Percentiles rank a stretch among this genome's conserved stretches.
These are phyloP conservation scores for Phania funesta DNA, from an alignment of 2,888 invertebrate genomes.

Conservation along the genomic window DNA sequence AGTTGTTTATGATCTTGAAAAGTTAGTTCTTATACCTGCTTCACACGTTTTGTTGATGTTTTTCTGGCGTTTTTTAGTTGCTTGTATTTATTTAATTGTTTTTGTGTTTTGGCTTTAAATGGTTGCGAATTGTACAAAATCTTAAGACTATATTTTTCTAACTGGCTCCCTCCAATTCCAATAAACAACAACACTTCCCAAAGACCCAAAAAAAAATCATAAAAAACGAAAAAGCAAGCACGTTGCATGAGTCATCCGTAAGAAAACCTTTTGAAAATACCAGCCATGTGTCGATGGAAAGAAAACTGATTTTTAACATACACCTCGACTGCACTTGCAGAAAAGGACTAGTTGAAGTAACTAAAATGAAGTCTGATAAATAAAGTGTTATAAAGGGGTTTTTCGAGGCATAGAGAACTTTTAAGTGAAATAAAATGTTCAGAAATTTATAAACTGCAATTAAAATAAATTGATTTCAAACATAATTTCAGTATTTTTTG, in stretches of 20 bases:
- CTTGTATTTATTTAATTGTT: slow-evolving; percentile 39
- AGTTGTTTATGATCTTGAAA: slow-evolving; percentile 57
- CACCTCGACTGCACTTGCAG: slow-evolving; percentile 8
- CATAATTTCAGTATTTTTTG: too few relatives aligned
- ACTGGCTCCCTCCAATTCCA: slow-evolving; percentile 62
- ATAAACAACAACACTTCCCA: slow-evolving; percentile 54
- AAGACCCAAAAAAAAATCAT: slow-evolving; percentile 34
- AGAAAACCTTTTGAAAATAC: slow-evolving; percentile 57
- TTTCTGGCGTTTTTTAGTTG: background rate
- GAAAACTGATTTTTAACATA: slow-evolving; percentile 26
- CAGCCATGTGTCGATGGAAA: background rate
- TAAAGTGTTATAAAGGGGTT: too few relatives aligned
- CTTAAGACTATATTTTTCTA: slow-evolving; percentile 47
- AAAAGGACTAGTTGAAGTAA: background rate
- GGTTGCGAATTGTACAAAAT: slow-evolving; percentile 54
- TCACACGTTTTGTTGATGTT: slow-evolving; percentile 45
- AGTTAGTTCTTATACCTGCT: slow-evolving; percentile 57
- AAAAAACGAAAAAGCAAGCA: slow-evolving; percentile 36
- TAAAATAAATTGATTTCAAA: too few relatives aligned
- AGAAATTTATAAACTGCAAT: too few relatives aligned
- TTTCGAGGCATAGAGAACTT: too few relatives aligned
- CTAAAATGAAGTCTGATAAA: background rate
- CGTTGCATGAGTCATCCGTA: slow-evolving; percentile 59
- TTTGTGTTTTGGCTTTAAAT: slow-evolving; percentile 39
- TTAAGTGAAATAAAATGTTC: too few relatives aligned